These are phyloP conservation scores for Orchesellides sinensis DNA, from an alignment of 2,888 invertebrate species.

Conservation along the genomic window DNA sequence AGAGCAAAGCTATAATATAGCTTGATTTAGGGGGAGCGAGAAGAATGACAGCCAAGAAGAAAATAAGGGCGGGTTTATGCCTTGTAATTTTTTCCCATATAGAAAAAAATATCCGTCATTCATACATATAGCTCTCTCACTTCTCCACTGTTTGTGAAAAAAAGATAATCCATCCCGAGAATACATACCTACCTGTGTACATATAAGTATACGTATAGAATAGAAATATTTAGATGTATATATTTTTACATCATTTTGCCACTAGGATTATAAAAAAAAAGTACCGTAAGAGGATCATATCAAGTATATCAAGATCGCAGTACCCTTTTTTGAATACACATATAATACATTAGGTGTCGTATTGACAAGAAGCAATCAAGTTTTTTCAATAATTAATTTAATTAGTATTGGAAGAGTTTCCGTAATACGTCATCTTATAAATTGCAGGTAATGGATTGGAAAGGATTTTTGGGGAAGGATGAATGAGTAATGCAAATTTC, in stretches of 20 bases:
- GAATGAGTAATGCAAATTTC: too few species aligned
- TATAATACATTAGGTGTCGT: too few species aligned
- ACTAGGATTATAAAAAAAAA: neutral
- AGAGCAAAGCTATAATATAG: too few species aligned
- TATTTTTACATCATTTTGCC: conserved; percentile 9
- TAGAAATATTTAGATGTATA: conserved; percentile 1
- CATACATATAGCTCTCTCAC: neutral
- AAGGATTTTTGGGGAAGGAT: too few species aligned
- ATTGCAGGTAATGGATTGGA: neutral
- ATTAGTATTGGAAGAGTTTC: too few species aligned
- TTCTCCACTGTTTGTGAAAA: neutral
- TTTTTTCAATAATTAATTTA: too few species aligned
- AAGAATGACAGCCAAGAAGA: conserved; percentile 46
- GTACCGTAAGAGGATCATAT: conserved; percentile 30
- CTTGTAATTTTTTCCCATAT: conserved; percentile 35
- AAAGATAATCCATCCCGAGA: conserved; percentile 16
- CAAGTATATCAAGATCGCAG: too few species aligned
- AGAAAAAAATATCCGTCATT: conserved; percentile 35
- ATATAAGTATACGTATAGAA: too few species aligned
- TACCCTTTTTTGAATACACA: too few species aligned
- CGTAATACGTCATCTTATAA: too few species aligned
- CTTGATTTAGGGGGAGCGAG: conserved; percentile 48
- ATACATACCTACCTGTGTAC: neutral
- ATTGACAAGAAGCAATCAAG: too few species aligned
- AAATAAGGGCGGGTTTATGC: conserved; percentile 51